Evolutionary conservation across 2,113 vertebrate genomes (phyloP).

Genomic region (Ceyx melanurus): DNA sequence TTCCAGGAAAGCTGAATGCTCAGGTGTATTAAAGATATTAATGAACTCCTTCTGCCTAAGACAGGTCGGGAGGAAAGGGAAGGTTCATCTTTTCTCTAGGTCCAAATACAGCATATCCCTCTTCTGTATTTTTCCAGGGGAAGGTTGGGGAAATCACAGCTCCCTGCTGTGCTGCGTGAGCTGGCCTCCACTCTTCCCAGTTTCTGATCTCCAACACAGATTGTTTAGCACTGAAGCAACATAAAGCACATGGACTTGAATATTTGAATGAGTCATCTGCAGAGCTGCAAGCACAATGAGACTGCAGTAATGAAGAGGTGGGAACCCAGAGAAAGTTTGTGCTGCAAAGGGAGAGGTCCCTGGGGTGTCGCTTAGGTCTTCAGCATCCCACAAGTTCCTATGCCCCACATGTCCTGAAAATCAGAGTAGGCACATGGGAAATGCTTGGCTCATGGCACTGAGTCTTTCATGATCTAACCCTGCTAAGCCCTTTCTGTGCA

Average conservation of each 20-base stretch:
- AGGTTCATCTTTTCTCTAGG: neutral
- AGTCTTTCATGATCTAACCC: rapidly evolving
- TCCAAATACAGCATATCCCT: neutral
- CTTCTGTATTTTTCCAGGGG: neutral
- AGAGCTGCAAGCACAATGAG: slow-evolving; percentile 14
- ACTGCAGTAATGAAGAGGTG: neutral
- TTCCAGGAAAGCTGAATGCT: slow-evolving; percentile 21
- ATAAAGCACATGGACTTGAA: neutral
- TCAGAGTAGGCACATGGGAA: neutral
- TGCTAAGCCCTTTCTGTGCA: neutral
- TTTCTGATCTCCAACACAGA: slow-evolving; percentile 23
- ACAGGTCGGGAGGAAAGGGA: neutral
- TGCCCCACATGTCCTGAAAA: neutral
- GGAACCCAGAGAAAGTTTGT: neutral
- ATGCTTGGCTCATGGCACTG: rapidly evolving
- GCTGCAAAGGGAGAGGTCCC: neutral
- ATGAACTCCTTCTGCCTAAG: neutral
- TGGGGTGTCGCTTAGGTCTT: neutral
- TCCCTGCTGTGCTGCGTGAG: neutral
- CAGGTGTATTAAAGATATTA: neutral
- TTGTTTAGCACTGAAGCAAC: slow-evolving; percentile 10
- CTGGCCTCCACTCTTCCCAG: neutral
- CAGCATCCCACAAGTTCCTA: neutral
- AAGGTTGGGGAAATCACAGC: neutral
- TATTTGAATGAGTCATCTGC: slow-evolving; percentile 36